Conservation (phyloP, 2,797 vertebrate species). For the Chiloscyllium punctatum region DNA sequence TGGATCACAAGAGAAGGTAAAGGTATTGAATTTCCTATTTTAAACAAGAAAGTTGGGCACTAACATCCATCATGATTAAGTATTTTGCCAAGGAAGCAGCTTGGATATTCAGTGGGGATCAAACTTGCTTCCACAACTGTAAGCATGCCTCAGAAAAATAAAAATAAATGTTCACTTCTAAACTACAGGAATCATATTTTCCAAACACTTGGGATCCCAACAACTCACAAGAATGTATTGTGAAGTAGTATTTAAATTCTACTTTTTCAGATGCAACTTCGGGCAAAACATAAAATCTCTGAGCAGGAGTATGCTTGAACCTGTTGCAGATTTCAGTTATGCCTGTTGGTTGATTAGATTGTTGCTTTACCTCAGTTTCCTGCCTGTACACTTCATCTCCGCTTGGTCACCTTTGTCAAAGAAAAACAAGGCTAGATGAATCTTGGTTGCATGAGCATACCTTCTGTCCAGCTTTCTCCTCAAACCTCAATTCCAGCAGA, state of each 20-base stretch:
- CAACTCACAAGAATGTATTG: neutral
- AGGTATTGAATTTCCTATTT: neutral
- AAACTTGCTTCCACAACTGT: neutral
- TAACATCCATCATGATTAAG: neutral
- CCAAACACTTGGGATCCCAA: neutral
- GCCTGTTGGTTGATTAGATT: too few relatives aligned
- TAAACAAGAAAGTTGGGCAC: neutral
- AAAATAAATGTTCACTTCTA: neutral
- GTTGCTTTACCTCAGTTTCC: too few relatives aligned
- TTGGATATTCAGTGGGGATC: neutral
- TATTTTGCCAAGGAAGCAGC: neutral
- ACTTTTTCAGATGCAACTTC: neutral
- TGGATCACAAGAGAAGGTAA: neutral
- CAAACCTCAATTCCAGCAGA: too few relatives aligned
- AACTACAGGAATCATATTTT: neutral
- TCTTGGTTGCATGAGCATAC: too few relatives aligned
- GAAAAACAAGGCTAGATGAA: too few relatives aligned
- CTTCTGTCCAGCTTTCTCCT: too few relatives aligned
- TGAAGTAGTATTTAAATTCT: neutral
- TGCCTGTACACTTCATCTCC: too few relatives aligned
- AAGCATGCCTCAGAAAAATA: neutral
- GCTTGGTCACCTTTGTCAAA: too few relatives aligned
- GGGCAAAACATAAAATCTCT: neutral
- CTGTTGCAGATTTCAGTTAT: too few relatives aligned
- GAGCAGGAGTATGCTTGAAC: too few relatives aligned